Evolutionary conservation across 2,888 invertebrate species (phyloP).

Genomic region (Ichneumoninae sp.): DNA sequence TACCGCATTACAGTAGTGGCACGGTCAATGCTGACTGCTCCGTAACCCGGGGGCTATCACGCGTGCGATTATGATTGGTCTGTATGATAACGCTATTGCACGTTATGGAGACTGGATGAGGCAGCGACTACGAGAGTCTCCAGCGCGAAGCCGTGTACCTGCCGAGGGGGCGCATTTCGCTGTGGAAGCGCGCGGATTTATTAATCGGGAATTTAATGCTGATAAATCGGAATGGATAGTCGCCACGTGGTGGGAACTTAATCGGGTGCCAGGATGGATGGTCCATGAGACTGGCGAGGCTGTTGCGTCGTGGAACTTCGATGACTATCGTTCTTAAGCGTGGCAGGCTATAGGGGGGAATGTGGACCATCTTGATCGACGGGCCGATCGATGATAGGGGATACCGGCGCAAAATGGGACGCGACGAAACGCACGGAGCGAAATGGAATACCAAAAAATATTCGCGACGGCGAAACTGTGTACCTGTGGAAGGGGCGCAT

Average conservation of each 20-base stretch:
- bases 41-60: constrained; percentile 60
- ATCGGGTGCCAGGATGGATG: background rate
- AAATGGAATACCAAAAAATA: too few relatives aligned
- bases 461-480: too few relatives aligned
- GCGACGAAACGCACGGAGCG: too few relatives aligned
- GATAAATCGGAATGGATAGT: background rate
- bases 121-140: constrained; percentile 18
- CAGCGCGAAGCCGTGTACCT: background rate
- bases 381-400: too few relatives aligned
- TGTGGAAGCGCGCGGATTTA: background rate
- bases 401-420: too few relatives aligned
- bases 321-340: too few relatives aligned
- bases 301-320: too few relatives aligned
- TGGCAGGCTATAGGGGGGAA: too few relatives aligned
- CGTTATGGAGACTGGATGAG: constrained; percentile 26
- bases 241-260: background rate
- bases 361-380: too few relatives aligned
- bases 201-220: background rate
- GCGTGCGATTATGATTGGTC: constrained; percentile 61
- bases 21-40: constrained; percentile 43
- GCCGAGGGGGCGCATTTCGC: background rate
- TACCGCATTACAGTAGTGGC: constrained; percentile 11
- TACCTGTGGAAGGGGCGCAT: too few relatives aligned
- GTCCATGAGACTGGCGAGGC: background rate
- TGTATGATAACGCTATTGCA: constrained; percentile 61